A percentile compares a stretch with the other conserved stretches of the same genome.
These are phyloP conservation scores for Timema cristinae DNA, from an alignment of 2,888 invertebrate genomes.

Conservation along the genomic window DNA sequence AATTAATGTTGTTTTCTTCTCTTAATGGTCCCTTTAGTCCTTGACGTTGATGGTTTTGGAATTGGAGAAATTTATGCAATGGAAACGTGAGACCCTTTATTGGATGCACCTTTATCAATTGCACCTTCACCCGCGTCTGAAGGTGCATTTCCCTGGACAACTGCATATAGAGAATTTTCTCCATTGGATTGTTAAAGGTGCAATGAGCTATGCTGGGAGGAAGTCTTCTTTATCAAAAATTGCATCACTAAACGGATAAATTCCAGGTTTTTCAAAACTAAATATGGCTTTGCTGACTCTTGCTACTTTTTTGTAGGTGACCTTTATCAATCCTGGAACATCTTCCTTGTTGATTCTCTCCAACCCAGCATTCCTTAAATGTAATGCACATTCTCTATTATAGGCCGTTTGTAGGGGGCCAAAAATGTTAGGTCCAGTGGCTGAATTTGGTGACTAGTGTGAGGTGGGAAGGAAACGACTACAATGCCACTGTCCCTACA, in stretches of 20 bases:
- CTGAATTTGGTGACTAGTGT: neutral
- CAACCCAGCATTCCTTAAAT: neutral
- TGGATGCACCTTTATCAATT: neutral
- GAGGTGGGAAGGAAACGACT: constrained; percentile 12
- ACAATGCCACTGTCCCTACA: constrained; percentile 5
- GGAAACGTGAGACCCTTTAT: neutral
- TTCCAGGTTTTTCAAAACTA: constrained; percentile 8
- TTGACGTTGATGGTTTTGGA: constrained; percentile 7
- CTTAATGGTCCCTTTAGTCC: neutral
- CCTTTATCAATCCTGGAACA: neutral
- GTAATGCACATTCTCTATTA: constrained; percentile 8
- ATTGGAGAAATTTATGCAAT: constrained; percentile 3
- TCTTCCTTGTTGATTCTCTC: neutral
- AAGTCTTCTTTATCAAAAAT: neutral
- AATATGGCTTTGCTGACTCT: constrained; percentile 3
- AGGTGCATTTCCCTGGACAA: constrained; percentile 2
- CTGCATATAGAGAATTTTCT: neutral
- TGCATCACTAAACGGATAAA: constrained; percentile 1
- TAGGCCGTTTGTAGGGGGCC: neutral
- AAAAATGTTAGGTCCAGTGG: constrained; percentile 6
- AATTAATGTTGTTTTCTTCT: constrained; percentile 4
- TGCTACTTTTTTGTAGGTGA: constrained; percentile 7
- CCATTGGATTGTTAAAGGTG: neutral
- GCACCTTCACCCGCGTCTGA: neutral
- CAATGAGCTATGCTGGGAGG: neutral